phyloP scores from a whole-genome alignment of 2,888 invertebrate genomes.

The Dicycla oo region DNA sequence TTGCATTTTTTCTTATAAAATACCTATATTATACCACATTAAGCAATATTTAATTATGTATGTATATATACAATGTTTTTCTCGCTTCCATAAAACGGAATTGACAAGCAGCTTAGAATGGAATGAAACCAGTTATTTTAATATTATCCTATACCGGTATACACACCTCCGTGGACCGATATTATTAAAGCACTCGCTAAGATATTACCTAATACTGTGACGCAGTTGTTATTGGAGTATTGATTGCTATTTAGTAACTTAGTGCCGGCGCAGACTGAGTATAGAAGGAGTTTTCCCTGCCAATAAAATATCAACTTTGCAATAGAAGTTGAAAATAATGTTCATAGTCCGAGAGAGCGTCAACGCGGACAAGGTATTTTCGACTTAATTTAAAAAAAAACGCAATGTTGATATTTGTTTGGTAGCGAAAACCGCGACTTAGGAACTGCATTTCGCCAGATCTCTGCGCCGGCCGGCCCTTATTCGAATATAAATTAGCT shows the following conservation, averaged over 20 bases:
- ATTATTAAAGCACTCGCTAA: constrained; percentile 24
- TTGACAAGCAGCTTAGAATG: constrained; percentile 44
- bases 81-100: constrained; percentile 56
- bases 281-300: no score
- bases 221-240: constrained; percentile 13
- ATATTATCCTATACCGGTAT: constrained; percentile 50
- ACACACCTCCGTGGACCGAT: constrained; percentile 46
- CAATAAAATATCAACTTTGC: background rate
- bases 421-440: background rate
- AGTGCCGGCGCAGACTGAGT: background rate
- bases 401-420: background rate
- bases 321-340: background rate
- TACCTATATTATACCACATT: constrained; percentile 28
- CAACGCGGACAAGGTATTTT: background rate
- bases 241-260: background rate
- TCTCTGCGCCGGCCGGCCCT: background rate
- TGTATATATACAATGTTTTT: constrained; percentile 15
- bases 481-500: background rate
- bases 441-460: background rate
- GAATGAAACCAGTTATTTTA: constrained; percentile 58
- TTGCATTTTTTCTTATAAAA: background rate
- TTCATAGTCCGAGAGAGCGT: no score
- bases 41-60: constrained; percentile 17
- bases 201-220: constrained; percentile 10
- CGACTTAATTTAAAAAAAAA: background rate